Percentiles rank a stretch among this genome's conserved stretches.
phyloP scores from a whole-genome alignment of 2,113 vertebrate genomes.

The Anguilla japonica region DNA sequence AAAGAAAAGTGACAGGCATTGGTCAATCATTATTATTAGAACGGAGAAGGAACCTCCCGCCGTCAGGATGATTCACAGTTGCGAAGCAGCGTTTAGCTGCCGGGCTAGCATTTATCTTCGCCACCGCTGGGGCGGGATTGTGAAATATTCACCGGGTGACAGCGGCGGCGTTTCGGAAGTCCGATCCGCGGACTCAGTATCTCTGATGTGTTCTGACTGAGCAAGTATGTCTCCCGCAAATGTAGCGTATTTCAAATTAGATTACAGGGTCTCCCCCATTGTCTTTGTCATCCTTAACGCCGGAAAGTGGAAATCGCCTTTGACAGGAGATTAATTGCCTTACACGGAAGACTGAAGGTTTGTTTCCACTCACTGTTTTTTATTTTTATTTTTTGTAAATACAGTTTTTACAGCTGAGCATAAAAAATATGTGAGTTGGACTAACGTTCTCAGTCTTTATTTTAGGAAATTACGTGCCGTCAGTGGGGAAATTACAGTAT shows the following conservation, averaged over 20 bases:
- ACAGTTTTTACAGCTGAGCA: too few relatives aligned
- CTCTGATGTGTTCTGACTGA: not conserved
- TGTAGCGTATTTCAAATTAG: not conserved
- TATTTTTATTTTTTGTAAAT: not conserved
- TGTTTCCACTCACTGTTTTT: not conserved
- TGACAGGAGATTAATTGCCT: not conserved
- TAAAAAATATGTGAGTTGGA: too few relatives aligned
- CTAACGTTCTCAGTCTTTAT: too few relatives aligned
- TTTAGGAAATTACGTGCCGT: not conserved
- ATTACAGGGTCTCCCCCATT: not conserved
- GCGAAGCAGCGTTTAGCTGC: not conserved
- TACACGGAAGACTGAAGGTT: slow-evolving; percentile 39
- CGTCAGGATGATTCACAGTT: not conserved
- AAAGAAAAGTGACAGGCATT: not conserved
- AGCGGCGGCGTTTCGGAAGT: not conserved
- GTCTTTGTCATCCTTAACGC: not conserved
- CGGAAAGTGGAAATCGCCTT: not conserved
- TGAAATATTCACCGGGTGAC: not conserved
- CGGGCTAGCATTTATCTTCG: not conserved
- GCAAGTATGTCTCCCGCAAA: slow-evolving; percentile 17
- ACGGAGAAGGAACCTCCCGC: not conserved
- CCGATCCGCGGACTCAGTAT: not conserved
- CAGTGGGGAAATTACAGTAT: not conserved
- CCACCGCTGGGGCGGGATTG: not conserved
- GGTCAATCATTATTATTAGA: not conserved